phyloP scores from a whole-genome alignment of 2,113 vertebrate species.

The Syrmaticus mikado region DNA sequence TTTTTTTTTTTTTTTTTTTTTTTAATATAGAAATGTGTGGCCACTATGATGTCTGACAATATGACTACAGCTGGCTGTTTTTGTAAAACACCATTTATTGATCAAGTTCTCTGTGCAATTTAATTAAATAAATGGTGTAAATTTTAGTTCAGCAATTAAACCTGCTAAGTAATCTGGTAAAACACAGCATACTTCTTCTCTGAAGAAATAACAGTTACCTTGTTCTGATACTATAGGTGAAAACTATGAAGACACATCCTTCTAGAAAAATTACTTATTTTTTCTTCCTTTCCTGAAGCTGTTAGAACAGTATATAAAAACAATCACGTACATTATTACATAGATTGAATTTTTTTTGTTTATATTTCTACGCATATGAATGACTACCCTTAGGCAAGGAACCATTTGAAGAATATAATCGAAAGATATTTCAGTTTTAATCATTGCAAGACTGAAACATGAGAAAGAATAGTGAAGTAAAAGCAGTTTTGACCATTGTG shows the following conservation, averaged over 20 bases:
- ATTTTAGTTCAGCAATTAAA: background rate
- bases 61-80: background rate
- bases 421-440: background rate
- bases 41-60: background rate
- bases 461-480: background rate
- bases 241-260: background rate
- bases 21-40: fast-evolving
- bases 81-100: background rate
- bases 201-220: background rate
- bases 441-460: background rate
- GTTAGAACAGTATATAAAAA: background rate
- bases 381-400: background rate
- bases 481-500: background rate
- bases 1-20: background rate
- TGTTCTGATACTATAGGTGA: background rate
- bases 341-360: background rate
- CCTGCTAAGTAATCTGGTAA: background rate
- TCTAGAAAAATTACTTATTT: background rate
- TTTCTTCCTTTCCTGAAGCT: background rate
- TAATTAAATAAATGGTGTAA: background rate
- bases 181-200: background rate
- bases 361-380: background rate
- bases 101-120: background rate
- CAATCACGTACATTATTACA: background rate
- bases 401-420: background rate